Base-by-base conservation (phyloP, 1,140 invertebrate genomes). In the Mactra quadrangularis region DNA sequence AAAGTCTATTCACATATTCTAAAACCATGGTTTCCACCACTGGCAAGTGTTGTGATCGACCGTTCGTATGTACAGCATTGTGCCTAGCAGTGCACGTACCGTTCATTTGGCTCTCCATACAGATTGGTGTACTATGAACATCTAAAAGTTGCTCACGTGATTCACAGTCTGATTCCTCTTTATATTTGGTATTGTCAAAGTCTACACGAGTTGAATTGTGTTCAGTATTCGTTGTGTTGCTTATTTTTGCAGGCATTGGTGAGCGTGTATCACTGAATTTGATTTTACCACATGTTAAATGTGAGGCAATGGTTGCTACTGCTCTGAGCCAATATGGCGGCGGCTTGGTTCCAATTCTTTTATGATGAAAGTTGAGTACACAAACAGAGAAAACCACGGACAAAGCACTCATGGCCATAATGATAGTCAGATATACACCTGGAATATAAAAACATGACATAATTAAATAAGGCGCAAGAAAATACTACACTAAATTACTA, bases 341-440 rank as follows among this genome's bases (percentile, higher is more conserved):
- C 1, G 85, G 71, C 25, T 82, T 85, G 27, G 90, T 72, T 55
- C 86, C 77, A 11, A 86, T 82, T 17, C 90, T 87, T 35, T 87
- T 81, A 76, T 92, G 91, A 64, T 93, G 92, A 57, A 93, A 88
- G 81, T 92, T 93, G 17, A 93, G 85, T 6, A 93, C 91, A 71
- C 92, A 89, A 9, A 93, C 92, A 13, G 93, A 92, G 71, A 92
- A 87, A 9, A 93, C 91, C 9, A 93, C 91, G 7, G 92, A 93
- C 22, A 93, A 64, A 11, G 91, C 91, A 47, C 91, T 91, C 89
- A 93, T 92, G 13, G 92, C 90, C 92, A 93, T 93, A 6, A 93
- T 91, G 0, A 92, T 87, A 0, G 92, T 93, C 27, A 93, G 85
- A 83, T 93, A 93, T 47, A 93, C 90, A 66, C 92, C 92, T 93